Percentiles rank a stretch among this genome's conserved stretches.
These are phyloP conservation scores for Mythimna ferrago DNA, from an alignment of 2,888 invertebrate genomes.

Conservation along the genomic window DNA sequence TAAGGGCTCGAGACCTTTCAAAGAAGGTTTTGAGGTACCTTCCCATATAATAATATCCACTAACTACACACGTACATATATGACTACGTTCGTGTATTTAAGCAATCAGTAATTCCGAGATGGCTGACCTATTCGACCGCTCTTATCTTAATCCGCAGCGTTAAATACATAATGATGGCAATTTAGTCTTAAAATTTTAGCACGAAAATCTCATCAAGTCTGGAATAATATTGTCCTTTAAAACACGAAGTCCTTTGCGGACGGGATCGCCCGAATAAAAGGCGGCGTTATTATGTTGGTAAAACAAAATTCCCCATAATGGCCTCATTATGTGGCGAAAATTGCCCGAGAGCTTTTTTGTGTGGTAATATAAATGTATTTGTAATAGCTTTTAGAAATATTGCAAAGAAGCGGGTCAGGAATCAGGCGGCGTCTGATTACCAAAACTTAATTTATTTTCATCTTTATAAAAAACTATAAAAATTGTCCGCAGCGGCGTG, in stretches of 20 bases:
- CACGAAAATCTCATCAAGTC: slow-evolving; percentile 89
- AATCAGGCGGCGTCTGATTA: slow-evolving; percentile 88
- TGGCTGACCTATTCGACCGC: slow-evolving; percentile 82
- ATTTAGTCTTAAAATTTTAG: slow-evolving; percentile 88
- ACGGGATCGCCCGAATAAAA: slow-evolving; percentile 87
- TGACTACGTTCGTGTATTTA: slow-evolving; percentile 59
- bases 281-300: slow-evolving; percentile 90
- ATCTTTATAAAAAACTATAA: slow-evolving; percentile 81
- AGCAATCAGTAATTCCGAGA: slow-evolving; percentile 62
- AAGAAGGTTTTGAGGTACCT: neutral
- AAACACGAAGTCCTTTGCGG: slow-evolving; percentile 86
- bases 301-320: slow-evolving; percentile 91
- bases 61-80: slow-evolving; percentile 14
- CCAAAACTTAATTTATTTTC: slow-evolving; percentile 90
- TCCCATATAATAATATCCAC: neutral
- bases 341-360: slow-evolving; percentile 90
- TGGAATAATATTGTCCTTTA: slow-evolving; percentile 89
- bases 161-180: slow-evolving; percentile 88
- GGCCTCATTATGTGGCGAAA: slow-evolving; percentile 91
- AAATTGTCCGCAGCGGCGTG: slow-evolving; percentile 87
- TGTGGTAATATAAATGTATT: slow-evolving; percentile 90
- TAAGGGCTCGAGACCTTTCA: slow-evolving; percentile 3
- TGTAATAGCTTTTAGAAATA: slow-evolving; percentile 91
- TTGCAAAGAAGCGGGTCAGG: slow-evolving; percentile 88
- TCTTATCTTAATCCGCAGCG: slow-evolving; percentile 82